Conservation (phyloP, 53 echinoderm and acorn worm genomes). For the Paracentrotus lividus region DNA sequence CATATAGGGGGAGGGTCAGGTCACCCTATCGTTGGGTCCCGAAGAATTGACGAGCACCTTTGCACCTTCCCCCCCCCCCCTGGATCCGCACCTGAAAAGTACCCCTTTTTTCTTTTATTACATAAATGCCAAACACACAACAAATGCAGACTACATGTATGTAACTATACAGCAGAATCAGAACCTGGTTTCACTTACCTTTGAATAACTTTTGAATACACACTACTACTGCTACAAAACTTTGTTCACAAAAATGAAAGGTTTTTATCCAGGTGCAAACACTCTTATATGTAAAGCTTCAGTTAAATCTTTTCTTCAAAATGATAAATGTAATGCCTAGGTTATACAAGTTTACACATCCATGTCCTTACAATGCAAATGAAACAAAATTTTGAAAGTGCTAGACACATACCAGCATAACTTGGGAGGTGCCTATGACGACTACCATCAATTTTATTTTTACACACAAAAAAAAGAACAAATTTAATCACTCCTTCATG, state of each 20-base stretch:
- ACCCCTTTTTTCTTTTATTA: neutral
- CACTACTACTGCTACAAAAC: neutral
- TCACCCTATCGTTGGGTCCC: too few relatives aligned
- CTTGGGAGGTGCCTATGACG: neutral
- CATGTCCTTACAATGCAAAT: neutral
- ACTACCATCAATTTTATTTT: neutral
- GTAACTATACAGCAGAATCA: neutral
- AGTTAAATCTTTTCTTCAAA: neutral
- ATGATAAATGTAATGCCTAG: neutral
- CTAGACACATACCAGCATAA: conserved; percentile 11
- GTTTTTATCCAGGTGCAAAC: neutral
- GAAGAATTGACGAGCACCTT: too few relatives aligned
- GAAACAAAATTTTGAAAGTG: neutral
- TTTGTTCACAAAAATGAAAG: neutral
- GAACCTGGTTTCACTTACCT: neutral
- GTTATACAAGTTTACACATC: neutral
- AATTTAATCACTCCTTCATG: neutral
- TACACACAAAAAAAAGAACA: neutral
- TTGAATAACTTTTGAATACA: neutral
- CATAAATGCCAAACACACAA: neutral
- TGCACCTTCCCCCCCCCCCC: too few relatives aligned
- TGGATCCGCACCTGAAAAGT: too few relatives aligned
- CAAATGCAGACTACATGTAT: neutral
- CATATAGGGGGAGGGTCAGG: too few relatives aligned
- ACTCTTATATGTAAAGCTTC: neutral